These are phyloP conservation scores for Hydra vulgaris DNA, from an alignment of 30 jellyfish, hydroid and myxozoan genomes.

Conservation along the genomic window DNA sequence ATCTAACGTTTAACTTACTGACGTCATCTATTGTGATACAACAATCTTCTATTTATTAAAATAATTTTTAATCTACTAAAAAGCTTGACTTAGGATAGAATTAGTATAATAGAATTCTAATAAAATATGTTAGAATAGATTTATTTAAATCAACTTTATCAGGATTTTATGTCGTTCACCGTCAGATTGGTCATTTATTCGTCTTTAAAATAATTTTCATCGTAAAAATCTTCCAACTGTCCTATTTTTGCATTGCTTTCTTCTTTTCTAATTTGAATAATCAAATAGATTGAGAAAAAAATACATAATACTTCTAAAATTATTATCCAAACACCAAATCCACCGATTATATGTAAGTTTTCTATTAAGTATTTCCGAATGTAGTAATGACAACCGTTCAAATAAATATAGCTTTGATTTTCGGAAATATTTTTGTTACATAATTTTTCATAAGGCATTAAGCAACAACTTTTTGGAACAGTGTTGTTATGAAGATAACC, in stretches of 20 bases:
- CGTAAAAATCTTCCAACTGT: constrained; percentile 8
- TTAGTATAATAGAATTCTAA: no score
- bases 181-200: neutral
- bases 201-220: constrained; percentile 3
- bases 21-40: no score
- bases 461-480: constrained; percentile 78
- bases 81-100: no score
- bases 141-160: no score
- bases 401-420: constrained; percentile 34
- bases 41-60: no score
- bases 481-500: constrained; percentile 22
- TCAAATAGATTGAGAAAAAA: constrained; percentile 22
- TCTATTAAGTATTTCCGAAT: constrained; percentile 63
- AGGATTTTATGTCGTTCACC: no score
- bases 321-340: constrained; percentile 80
- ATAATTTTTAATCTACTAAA: no score
- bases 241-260: neutral
- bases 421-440: constrained; percentile 38
- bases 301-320: constrained; percentile 53
- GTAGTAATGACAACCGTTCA: constrained; percentile 49
- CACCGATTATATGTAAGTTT: constrained; percentile 65
- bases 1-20: no score
- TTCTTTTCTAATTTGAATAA: neutral
- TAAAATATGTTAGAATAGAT: no score
- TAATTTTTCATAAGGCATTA: constrained; percentile 25